These are phyloP conservation scores for Cremastobaeus sp. DNA, from an alignment of 2,888 invertebrate species.

Conservation along the genomic window DNA sequence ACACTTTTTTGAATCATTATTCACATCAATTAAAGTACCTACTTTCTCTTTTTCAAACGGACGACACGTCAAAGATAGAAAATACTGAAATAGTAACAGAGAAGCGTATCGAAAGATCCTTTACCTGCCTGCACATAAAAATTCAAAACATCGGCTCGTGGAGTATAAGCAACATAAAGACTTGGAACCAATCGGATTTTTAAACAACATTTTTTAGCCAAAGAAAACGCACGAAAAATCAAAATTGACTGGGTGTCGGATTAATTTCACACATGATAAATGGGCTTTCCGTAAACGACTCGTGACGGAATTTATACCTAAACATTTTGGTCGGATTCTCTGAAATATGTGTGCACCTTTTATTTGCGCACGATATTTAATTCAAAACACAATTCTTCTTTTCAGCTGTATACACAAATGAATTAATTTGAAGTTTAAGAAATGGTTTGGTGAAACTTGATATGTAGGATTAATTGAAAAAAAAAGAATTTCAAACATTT, in stretches of 20 bases:
- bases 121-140: constrained; percentile 56
- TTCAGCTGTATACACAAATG: constrained; percentile 29
- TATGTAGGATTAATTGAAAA: too few species aligned
- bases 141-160: constrained; percentile 5
- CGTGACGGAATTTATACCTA: constrained; percentile 20
- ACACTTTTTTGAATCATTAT: too few species aligned
- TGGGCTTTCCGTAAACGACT: constrained; percentile 17
- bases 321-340: constrained; percentile 20
- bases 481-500: too few species aligned
- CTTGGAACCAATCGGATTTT: constrained; percentile 70
- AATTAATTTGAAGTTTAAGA: neutral
- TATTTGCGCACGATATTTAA: constrained; percentile 57
- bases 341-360: constrained; percentile 49
- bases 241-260: constrained; percentile 14
- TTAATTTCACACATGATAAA: constrained; percentile 23
- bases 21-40: too few species aligned
- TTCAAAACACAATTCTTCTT: constrained; percentile 31
- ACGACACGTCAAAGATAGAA: constrained; percentile 6
- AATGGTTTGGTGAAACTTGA: constrained; percentile 5
- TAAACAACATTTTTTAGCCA: constrained; percentile 64
- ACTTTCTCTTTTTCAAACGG: constrained; percentile 24
- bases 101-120: constrained; percentile 63
- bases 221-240: constrained; percentile 23
- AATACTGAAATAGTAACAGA: constrained; percentile 32
- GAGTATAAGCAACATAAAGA: constrained; percentile 17